Evolutionary conservation across 37 sponge, comb jelly and placozoan genomes (phyloP).

Genomic region (Beroe forskalii): DNA sequence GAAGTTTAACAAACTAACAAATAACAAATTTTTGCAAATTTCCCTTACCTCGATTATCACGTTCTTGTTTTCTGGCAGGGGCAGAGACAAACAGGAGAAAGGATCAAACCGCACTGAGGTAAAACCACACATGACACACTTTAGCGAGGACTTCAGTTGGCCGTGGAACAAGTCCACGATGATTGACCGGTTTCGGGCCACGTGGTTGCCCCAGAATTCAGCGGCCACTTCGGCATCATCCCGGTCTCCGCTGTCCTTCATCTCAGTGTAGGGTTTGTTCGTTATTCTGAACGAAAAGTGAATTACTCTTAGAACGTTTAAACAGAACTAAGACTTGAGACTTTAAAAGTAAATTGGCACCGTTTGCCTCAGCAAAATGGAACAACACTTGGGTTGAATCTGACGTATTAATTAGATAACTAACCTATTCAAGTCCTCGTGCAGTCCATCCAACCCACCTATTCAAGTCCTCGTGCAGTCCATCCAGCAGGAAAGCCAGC

Average conservation of each 20-base stretch:
- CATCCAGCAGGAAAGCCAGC: constrained; percentile 92
- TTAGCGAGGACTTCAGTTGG: constrained; percentile 68
- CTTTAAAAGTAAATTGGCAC: too few species aligned
- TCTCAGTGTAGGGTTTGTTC: constrained; percentile 88
- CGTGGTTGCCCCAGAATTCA: constrained; percentile 70
- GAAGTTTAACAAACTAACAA: too few species aligned
- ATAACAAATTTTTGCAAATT: too few species aligned
- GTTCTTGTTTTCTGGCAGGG: constrained; percentile 88
- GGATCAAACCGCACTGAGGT: constrained; percentile 94
- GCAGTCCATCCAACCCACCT: constrained; percentile 97
- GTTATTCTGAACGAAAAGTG: constrained; percentile 76
- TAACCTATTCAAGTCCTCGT: constrained; percentile 98
- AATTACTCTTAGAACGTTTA: too few species aligned
- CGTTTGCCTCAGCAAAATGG: too few species aligned
- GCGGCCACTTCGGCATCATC: constrained; percentile 83
- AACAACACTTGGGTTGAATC: too few species aligned
- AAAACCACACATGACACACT: constrained; percentile 76
- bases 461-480: constrained; percentile 98
- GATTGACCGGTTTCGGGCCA: constrained; percentile 68
- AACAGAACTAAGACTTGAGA: too few species aligned
- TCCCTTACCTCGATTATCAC: constrained; percentile 78
- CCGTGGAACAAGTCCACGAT: constrained; percentile 97
- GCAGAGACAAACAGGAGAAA: constrained; percentile 97
- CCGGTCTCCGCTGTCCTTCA: constrained; percentile 89
- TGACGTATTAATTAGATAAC: too few species aligned